Evolutionary conservation across 2,888 invertebrate species (phyloP).

Genomic region (Ypsolopha sequella): DNA sequence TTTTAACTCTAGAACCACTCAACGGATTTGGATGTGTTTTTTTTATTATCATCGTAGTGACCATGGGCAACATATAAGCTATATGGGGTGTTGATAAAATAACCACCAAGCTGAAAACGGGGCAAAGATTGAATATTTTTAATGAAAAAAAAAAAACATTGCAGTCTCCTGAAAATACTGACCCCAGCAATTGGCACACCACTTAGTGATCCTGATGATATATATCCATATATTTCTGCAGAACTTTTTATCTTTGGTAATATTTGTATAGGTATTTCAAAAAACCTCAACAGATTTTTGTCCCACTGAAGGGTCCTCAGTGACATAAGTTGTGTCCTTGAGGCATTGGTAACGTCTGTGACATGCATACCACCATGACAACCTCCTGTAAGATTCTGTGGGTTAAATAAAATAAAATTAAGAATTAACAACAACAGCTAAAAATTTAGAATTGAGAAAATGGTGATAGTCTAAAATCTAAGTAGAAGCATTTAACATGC

Average conservation of each 20-base stretch:
- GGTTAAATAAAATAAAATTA: constrained; percentile 5
- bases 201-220: constrained; percentile 78
- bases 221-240: constrained; percentile 91
- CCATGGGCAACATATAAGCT: too few relatives aligned
- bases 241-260: constrained; percentile 92
- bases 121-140: too few relatives aligned
- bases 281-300: constrained; percentile 86
- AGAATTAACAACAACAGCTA: too few relatives aligned
- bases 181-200: constrained; percentile 92
- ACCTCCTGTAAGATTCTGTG: constrained; percentile 73
- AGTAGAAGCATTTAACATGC: too few relatives aligned
- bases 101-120: too few relatives aligned
- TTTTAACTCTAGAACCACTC: too few relatives aligned
- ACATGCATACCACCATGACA: constrained; percentile 75
- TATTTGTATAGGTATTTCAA: constrained; percentile 85
- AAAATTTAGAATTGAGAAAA: too few relatives aligned
- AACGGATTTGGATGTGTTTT: too few relatives aligned
- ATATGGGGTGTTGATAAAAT: too few relatives aligned
- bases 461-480: too few relatives aligned
- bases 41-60: too few relatives aligned
- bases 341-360: constrained; percentile 98
- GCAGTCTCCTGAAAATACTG: constrained; percentile 35
- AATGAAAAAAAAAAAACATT: too few relatives aligned
- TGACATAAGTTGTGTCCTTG: constrained; percentile 96
- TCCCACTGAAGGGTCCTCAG: constrained; percentile 92